Base-by-base conservation (phyloP, 2,888 invertebrate species). In the Mimumesa dahlbomi region DNA sequence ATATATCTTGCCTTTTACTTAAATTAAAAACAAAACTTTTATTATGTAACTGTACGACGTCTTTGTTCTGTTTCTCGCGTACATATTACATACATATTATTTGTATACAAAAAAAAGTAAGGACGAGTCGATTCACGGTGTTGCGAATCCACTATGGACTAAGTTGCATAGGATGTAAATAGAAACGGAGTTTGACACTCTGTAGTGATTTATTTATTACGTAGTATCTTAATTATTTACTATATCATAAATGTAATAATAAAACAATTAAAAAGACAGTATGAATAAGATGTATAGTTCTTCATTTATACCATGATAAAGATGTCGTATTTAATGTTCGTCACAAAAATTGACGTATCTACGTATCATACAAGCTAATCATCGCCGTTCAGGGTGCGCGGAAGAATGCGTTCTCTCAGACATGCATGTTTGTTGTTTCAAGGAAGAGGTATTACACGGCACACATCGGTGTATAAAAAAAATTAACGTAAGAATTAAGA, bases 181-280 rank as follows among this genome's bases (percentile, higher is more conserved):
- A 78, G 58, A 78, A 61, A 70, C 62, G 65, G 73, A 70, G 63
- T 64, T 76, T 57, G 50, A 72, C 66, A 62, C 58, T 69, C 62
- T 46, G 66, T 58, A 70, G 64, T 70, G 67, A 68, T 75, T 62
- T 75, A 74, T 75, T 75, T 75, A 74, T 75, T 75, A 75, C 45
- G 65, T 62, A 71, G 43, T 66, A 69, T 57, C 64, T 67, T 69
- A 70, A 65, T 66, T 66, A 53, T 56, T 72, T 65, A 63, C 43
- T 50, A 65, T 79, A 61, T 63, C 56, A 65, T 69, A 54, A 49
- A 62, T 70, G 53, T 68, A 73, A 73, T 66, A 57, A 50, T 70
- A 78, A 77, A 75, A 77, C 38, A 53, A 63, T 57, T 53, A 77
- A 68, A 63, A 63, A 75, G 48, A 75, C 56, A 56, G 67, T 50